Conservation (phyloP, 1,140 invertebrate genomes). For the Euura lappo region DNA sequence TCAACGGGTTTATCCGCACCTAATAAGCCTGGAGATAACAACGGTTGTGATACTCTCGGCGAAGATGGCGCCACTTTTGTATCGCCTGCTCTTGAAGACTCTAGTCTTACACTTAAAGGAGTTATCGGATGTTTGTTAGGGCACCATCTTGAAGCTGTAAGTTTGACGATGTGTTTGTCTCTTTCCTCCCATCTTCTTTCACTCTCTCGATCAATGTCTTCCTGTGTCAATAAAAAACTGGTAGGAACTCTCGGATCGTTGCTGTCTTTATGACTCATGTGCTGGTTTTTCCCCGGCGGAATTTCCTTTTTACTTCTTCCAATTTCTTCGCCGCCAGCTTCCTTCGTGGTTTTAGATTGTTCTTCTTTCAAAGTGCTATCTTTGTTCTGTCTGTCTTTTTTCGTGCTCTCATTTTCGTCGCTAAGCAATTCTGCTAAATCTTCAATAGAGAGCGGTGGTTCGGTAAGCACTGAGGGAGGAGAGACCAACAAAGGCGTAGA, state of each 20-base stretch:
- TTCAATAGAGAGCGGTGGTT: conserved; percentile 41
- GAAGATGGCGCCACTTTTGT: neutral
- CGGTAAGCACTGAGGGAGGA: conserved; percentile 33
- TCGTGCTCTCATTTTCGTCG: conserved; percentile 25
- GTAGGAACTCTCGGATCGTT: conserved; percentile 15
- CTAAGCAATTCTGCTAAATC: conserved; percentile 42
- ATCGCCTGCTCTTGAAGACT: conserved; percentile 9
- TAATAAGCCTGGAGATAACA: conserved; percentile 1
- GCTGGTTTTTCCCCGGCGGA: neutral
- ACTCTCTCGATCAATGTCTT: conserved; percentile 30
- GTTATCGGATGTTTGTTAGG: neutral
- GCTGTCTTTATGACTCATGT: neutral
- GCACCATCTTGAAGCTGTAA: conserved; percentile 16
- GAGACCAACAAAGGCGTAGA: conserved; percentile 32
- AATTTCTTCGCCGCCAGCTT: neutral
- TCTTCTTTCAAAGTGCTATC: neutral
- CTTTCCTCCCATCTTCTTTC: conserved; percentile 38
- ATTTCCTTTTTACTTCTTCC: conserved; percentile 6
- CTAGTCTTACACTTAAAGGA: conserved; percentile 15
- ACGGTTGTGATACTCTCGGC: conserved; percentile 2
- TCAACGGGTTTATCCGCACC: conserved; percentile 21
- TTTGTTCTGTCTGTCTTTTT: neutral
- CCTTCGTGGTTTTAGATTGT: conserved; percentile 11
- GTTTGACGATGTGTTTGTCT: conserved; percentile 35
- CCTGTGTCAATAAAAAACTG: conserved; percentile 13